A percentile compares a stretch with the other conserved stretches of the same genome.
Conservation (phyloP, 2,797 vertebrate species). For the Enteromius fasciolatus region DNA sequence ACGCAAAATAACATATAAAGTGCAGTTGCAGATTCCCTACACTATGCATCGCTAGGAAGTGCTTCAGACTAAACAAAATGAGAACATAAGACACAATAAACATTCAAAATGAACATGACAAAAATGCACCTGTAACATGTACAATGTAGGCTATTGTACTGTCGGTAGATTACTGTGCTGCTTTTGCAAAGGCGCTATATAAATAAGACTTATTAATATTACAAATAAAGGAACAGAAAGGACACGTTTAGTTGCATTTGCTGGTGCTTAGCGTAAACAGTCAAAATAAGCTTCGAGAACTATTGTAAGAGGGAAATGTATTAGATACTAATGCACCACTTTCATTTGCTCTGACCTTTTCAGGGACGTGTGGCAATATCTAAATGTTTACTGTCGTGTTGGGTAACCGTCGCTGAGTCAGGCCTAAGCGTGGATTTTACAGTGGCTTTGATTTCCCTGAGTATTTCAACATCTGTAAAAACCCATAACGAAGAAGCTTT, state of each 20-base stretch:
- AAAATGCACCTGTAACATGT: constrained; percentile 18
- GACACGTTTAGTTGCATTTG: background rate
- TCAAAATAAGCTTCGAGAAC: constrained; percentile 45
- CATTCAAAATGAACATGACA: background rate
- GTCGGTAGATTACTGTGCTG: background rate
- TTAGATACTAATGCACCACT: constrained; percentile 67
- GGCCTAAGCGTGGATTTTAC: background rate
- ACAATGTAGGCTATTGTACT: constrained; percentile 1
- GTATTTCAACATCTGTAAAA: constrained; percentile 11
- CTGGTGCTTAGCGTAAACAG: constrained; percentile 36
- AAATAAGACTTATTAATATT: constrained; percentile 7
- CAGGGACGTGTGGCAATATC: constrained; percentile 78
- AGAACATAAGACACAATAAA: constrained; percentile 14
- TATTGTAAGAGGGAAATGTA: constrained; percentile 37
- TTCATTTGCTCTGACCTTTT: constrained; percentile 72
- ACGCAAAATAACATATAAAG: constrained; percentile 52
- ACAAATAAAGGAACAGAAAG: constrained; percentile 16
- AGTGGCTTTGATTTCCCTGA: constrained; percentile 43
- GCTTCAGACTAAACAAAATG: constrained; percentile 46
- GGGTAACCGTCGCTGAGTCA: constrained; percentile 68
- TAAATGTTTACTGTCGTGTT: constrained; percentile 79
- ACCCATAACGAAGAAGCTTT: background rate
- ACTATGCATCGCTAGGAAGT: constrained; percentile 50
- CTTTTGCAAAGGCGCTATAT: constrained; percentile 28
- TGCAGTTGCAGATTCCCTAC: constrained; percentile 38